phyloP scores from a whole-genome alignment of 2,113 vertebrate species.

The Sarotherodon lohbergeri region DNA sequence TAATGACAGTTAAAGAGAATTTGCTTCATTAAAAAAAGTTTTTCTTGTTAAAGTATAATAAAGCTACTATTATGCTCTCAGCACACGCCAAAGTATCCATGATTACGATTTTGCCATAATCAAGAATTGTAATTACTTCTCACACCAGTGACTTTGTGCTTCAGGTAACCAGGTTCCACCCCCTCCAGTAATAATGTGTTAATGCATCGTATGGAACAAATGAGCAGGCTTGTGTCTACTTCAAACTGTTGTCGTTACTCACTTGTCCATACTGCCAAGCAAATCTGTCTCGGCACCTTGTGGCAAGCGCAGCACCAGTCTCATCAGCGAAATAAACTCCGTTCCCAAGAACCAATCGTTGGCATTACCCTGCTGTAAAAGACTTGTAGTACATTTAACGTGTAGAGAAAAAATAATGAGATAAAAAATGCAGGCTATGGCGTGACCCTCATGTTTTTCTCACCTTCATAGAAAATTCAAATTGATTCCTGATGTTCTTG shows the following conservation, averaged over 20 bases:
- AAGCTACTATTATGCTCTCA: background rate
- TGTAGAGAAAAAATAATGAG: background rate
- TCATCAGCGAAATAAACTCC: slow-evolving; percentile 78
- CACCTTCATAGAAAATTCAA: slow-evolving; percentile 82
- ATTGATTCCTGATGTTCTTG: slow-evolving; percentile 90
- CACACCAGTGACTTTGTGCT: background rate
- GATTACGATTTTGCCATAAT: background rate
- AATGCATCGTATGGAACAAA: background rate
- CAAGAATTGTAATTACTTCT: background rate
- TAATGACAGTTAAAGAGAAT: background rate
- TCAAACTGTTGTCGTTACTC: background rate
- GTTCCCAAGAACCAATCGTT: slow-evolving; percentile 80
- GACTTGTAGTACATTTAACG: slow-evolving; percentile 20
- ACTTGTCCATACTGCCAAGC: slow-evolving; percentile 87
- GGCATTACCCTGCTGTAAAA: slow-evolving; percentile 57
- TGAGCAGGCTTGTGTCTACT: background rate
- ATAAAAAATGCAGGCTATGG: background rate
- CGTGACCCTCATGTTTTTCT: background rate
- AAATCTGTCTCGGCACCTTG: slow-evolving; percentile 86
- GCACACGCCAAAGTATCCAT: background rate
- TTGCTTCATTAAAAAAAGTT: background rate
- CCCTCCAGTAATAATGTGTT: background rate
- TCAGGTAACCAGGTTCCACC: background rate
- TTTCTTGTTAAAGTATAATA: background rate
- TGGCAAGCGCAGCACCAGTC: slow-evolving; percentile 78